phyloP scores from a whole-genome alignment of 2,797 vertebrate species.

The Rhodeus uyekii region DNA sequence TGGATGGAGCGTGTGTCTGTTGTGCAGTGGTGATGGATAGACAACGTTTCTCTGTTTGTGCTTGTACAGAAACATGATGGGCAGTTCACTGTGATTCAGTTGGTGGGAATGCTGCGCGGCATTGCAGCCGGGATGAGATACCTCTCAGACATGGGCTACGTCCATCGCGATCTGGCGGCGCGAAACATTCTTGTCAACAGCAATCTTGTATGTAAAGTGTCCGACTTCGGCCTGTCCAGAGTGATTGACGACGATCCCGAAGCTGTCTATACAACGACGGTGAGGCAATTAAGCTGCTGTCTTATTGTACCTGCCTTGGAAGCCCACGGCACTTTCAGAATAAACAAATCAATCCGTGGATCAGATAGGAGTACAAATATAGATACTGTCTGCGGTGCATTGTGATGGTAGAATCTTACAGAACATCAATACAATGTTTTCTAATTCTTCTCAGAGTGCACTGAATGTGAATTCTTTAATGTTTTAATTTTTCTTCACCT shows the following conservation, averaged over 20 bases:
- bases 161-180: constrained; percentile 96
- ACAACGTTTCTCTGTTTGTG: constrained; percentile 54
- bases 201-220: constrained; percentile 99
- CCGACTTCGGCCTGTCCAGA: constrained; percentile 98
- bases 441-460: constrained; percentile 55
- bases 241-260: constrained; percentile 98
- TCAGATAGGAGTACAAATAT: constrained; percentile 53
- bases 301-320: constrained; percentile 27
- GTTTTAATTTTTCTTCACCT: constrained; percentile 53
- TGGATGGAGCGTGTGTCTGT: constrained; percentile 51
- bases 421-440: background rate
- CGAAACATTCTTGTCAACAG: constrained; percentile 99
- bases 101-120: constrained; percentile 97
- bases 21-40: constrained; percentile 37
- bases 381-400: constrained; percentile 33
- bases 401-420: background rate
- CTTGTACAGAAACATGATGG: constrained; percentile 90
- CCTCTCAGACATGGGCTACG: constrained; percentile 97
- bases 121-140: constrained; percentile 98
- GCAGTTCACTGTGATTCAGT: constrained; percentile 97
- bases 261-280: constrained; percentile 97
- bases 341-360: constrained; percentile 57
- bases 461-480: constrained; percentile 57
- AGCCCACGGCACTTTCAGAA: constrained; percentile 51
- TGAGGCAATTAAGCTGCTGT: constrained; percentile 77